Evolutionary conservation across 2,888 invertebrate species (phyloP).

Genomic region (Gastracanthus pulcherrimus): DNA sequence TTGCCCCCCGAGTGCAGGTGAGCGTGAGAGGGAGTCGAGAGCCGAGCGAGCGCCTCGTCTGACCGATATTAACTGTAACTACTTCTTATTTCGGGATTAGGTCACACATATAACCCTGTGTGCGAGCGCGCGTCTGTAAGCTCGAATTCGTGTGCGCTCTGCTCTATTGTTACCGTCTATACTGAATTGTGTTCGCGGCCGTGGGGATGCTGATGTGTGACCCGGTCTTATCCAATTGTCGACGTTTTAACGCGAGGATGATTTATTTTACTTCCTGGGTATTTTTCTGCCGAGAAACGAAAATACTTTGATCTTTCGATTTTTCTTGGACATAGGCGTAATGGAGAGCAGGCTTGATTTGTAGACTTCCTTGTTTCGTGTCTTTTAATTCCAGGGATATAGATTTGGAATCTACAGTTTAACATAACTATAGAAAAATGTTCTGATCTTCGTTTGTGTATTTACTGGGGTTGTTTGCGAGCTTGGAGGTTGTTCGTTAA

Average conservation of each 20-base stretch:
- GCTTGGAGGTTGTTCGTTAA: no score
- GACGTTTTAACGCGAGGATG: background rate
- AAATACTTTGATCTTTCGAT: no score
- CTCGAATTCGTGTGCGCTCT: background rate
- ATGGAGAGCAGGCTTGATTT: no score
- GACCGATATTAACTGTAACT: slow-evolving; percentile 44
- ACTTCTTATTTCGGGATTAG: slow-evolving; percentile 49
- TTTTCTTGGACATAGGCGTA: no score
- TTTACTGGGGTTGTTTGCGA: no score
- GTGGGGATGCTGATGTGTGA: background rate
- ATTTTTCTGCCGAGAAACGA: no score
- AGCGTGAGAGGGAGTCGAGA: background rate
- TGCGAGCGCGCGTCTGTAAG: background rate
- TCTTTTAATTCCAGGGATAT: no score
- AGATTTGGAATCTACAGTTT: no score
- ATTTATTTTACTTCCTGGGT: background rate
- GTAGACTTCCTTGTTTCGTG: no score
- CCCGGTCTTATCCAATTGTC: background rate
- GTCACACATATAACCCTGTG: background rate
- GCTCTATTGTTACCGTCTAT: background rate
- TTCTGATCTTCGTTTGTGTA: no score
- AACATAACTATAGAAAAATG: no score
- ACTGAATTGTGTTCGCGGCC: background rate
- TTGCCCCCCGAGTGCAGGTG: background rate
- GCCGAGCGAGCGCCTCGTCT: slow-evolving; percentile 9